A percentile compares a stretch with the other conserved stretches of the same genome.
Evolutionary conservation across 2,113 vertebrate genomes (phyloP).

Genomic region (Tupaia chinensis): DNA sequence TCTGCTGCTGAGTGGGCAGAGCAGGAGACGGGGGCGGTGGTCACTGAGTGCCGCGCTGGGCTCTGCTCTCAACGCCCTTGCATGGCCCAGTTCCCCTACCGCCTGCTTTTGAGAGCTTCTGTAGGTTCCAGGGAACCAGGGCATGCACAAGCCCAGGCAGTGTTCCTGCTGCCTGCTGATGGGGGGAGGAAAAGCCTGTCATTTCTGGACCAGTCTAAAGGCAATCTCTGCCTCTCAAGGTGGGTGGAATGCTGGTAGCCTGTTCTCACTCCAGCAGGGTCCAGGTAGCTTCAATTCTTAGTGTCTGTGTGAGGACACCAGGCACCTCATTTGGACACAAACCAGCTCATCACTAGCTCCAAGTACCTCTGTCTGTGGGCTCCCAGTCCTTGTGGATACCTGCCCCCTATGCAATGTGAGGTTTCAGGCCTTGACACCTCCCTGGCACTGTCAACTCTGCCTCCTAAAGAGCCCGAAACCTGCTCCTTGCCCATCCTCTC

Average conservation of each 20-base stretch:
- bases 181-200: neutral
- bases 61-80: slow-evolving; percentile 75
- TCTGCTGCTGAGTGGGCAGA: neutral
- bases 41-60: neutral
- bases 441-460: neutral
- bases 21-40: neutral
- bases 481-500: neutral
- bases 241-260: neutral
- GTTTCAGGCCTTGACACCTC: neutral
- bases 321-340: neutral
- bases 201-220: neutral
- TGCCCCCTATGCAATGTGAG: too few relatives aligned
- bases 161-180: too few relatives aligned
- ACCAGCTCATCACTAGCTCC: neutral
- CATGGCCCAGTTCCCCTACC: slow-evolving; percentile 80
- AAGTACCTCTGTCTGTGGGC: neutral
- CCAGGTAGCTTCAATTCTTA: neutral
- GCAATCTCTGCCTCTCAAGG: neutral
- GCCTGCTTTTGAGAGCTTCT: slow-evolving; percentile 69
- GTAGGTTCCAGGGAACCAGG: neutral
- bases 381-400: too few relatives aligned
- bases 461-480: neutral
- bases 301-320: neutral
- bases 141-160: neutral
- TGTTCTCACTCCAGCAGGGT: neutral